Base-by-base conservation (phyloP, 1,140 invertebrate genomes). In the Polypedilum pembai region DNA sequence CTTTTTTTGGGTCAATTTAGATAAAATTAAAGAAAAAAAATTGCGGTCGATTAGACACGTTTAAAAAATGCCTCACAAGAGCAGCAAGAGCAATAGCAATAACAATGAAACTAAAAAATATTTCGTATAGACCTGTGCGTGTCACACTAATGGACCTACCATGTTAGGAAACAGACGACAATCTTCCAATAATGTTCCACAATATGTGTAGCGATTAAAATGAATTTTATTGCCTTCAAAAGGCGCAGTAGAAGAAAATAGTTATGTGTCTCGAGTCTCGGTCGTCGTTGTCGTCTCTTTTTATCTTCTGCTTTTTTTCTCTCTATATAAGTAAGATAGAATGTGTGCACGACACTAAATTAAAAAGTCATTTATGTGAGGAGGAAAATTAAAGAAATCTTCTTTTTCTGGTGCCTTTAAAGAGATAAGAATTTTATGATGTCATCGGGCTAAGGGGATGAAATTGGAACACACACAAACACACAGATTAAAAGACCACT, bases 131-230 rank as follows among this genome's bases (percentile, higher is more conserved):
- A 56, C 10, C 45, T 56, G 10, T 17, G 10, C 8, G 45, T 56
- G 1, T 15, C 10, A 56, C n/a, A 69, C 65, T 69, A 69, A 69
- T 69, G 65, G 65, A 69, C 65, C 65, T 21, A 69, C 65, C 65
- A 69, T 69, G 65, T 21, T 18, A n/a, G 17, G 65, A 18, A 69
- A 20, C 20, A 69, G 65, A 69, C n/a, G 18, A 45, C 8, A n/a
- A 56, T 56, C 12, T 56, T 56, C 45, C 45, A 56, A 56, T 56
- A 56, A 56, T 56, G 45, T 56, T 56, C 45, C 24, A 33, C 24
- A 56, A 56, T 12, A 56, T 56, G 45, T 56, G 45, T 56, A n/a
- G 45, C 24, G 24, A 33, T 33, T 33, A 33, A 33, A 33, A 33
- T 33, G 24, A 33, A 33, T 56, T 56, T n/a, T n/a, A 56, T 56